Evolutionary conservation across 2,797 vertebrate genomes (phyloP).

Genomic region (Danio choprae): DNA sequence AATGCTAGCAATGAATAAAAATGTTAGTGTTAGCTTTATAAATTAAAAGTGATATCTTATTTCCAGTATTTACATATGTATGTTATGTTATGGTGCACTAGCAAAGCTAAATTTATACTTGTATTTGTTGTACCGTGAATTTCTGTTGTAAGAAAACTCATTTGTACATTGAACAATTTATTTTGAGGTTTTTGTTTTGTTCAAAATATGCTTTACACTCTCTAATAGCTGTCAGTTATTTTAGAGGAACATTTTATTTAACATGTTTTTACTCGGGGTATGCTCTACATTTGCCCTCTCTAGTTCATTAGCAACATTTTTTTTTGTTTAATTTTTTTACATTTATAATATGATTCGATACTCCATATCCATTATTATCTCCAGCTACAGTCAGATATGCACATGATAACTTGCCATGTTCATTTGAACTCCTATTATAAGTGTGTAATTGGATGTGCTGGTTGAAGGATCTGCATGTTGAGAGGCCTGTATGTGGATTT

Average conservation of each 20-base stretch:
- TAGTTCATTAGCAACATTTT: neutral
- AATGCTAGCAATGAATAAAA: neutral
- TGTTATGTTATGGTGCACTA: neutral
- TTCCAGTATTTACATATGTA: neutral
- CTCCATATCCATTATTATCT: neutral
- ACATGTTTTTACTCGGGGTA: too few species aligned
- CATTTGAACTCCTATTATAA: conserved; percentile 5
- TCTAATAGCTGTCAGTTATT: too few species aligned
- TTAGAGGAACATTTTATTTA: too few species aligned
- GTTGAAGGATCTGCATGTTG: conserved; percentile 30
- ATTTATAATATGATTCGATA: too few species aligned
- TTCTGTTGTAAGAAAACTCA: neutral
- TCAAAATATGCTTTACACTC: too few species aligned
- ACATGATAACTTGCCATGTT: neutral
- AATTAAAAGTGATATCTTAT: neutral
- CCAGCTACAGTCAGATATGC: neutral
- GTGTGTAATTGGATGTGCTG: neutral
- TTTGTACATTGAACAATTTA: too few species aligned
- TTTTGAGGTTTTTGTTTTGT: too few species aligned
- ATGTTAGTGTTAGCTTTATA: neutral
- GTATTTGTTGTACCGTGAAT: neutral
- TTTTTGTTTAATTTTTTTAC: too few species aligned
- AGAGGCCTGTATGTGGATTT: conserved; percentile 5
- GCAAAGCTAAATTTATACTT: neutral
- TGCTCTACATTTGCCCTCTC: too few species aligned